Conservation (phyloP, 2,888 invertebrate genomes). For the Teleiodes luculella region DNA sequence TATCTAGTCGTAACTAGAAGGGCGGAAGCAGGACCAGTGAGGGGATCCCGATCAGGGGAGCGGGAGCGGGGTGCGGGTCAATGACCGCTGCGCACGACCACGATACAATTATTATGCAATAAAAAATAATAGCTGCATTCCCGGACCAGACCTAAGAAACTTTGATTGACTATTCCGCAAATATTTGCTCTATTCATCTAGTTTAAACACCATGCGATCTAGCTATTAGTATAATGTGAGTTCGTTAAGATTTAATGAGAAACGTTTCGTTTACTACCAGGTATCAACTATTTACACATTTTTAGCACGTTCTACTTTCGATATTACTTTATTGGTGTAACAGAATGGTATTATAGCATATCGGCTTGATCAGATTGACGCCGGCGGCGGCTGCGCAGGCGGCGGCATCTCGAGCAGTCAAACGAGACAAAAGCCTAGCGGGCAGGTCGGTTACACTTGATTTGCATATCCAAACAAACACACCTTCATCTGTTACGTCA, state of each 20-base stretch:
- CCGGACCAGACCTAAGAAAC: slow-evolving; percentile 26
- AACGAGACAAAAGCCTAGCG: slow-evolving; percentile 32
- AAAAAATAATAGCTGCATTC: slow-evolving; percentile 50
- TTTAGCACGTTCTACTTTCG: background rate
- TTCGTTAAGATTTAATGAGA: background rate
- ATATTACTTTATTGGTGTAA: background rate
- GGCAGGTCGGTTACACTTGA: slow-evolving; percentile 38
- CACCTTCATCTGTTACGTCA: slow-evolving; percentile 45
- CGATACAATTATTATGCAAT: slow-evolving; percentile 60
- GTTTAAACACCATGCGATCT: background rate
- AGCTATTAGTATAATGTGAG: background rate
- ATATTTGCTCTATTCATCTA: background rate
- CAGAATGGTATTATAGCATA: background rate
- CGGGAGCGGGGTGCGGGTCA: slow-evolving; percentile 32
- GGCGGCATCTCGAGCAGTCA: background rate
- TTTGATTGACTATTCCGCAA: background rate
- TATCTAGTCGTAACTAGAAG: slow-evolving; percentile 4
- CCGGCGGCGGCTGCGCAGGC: background rate
- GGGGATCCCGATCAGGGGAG: slow-evolving; percentile 34
- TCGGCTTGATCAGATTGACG: background rate
- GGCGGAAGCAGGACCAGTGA: slow-evolving; percentile 34
- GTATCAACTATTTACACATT: background rate
- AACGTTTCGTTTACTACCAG: background rate
- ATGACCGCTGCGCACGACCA: slow-evolving; percentile 53
- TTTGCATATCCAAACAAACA: slow-evolving; percentile 46